Conservation (phyloP, 2,888 invertebrate genomes). For the Tribolium freemani region DNA sequence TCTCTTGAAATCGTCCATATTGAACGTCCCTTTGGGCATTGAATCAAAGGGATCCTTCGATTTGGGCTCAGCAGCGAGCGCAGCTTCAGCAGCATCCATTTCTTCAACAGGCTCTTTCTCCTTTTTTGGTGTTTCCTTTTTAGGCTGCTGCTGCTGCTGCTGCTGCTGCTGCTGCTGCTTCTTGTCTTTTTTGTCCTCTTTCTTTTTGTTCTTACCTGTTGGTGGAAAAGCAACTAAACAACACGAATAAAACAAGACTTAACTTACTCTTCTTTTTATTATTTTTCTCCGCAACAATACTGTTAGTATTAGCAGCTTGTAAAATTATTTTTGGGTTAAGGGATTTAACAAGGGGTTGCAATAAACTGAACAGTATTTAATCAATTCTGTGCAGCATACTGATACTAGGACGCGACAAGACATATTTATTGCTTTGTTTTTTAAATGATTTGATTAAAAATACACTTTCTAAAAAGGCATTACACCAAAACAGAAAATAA, state of each 20-base stretch:
- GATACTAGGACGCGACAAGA: no score
- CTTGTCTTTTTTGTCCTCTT: slow-evolving; percentile 63
- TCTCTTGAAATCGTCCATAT: slow-evolving; percentile 97
- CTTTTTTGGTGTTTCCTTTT: slow-evolving; percentile 69
- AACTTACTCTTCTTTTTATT: slow-evolving; percentile 61
- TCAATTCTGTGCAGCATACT: no score
- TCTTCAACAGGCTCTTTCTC: slow-evolving; percentile 73
- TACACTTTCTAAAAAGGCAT: no score
- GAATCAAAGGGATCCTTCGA: slow-evolving; percentile 92
- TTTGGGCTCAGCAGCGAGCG: slow-evolving; percentile 82
- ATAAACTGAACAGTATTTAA: no score
- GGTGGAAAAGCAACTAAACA: not conserved
- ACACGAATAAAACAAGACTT: not conserved
- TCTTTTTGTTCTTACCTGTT: slow-evolving; percentile 58
- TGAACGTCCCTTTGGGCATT: slow-evolving; percentile 92
- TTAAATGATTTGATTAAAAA: no score
- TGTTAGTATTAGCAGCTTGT: slow-evolving; percentile 58
- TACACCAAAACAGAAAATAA: no score
- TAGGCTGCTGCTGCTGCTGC: slow-evolving; percentile 67
- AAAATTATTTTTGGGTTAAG: slow-evolving; percentile 28
- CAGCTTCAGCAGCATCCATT: slow-evolving; percentile 77
- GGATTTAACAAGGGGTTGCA: not conserved
- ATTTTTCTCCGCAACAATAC: slow-evolving; percentile 52
- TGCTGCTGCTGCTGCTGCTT: slow-evolving; percentile 68
- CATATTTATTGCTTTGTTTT: no score